Percentiles rank a stretch among this genome's conserved stretches.
Evolutionary conservation across 2,797 vertebrate genomes (phyloP).

Genomic region (Alcedo atthis): DNA sequence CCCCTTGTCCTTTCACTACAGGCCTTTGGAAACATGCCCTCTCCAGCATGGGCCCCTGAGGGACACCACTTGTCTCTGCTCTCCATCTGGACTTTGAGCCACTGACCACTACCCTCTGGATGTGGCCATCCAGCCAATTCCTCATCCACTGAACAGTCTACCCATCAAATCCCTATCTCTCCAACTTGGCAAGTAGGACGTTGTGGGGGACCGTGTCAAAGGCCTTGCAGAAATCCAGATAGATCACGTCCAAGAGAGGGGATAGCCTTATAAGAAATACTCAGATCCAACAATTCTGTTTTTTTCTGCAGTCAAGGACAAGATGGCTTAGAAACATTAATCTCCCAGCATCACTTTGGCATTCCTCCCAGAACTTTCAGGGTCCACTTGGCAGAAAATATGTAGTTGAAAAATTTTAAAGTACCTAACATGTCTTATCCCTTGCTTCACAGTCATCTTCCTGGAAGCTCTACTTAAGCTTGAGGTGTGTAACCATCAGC

Average conservation of each 20-base stretch:
- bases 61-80: too few relatives aligned
- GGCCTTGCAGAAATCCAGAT: too few relatives aligned
- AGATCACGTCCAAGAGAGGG: not conserved
- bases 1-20: too few relatives aligned
- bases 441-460: not conserved
- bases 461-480: not conserved
- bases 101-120: too few relatives aligned
- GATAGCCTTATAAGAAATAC: not conserved
- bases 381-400: slow-evolving; percentile 36
- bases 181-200: too few relatives aligned
- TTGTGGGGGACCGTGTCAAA: too few relatives aligned
- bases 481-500: not conserved
- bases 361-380: slow-evolving; percentile 56
- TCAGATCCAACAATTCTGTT: not conserved
- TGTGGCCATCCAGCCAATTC: too few relatives aligned
- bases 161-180: too few relatives aligned
- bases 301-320: slow-evolving; percentile 29
- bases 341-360: slow-evolving; percentile 25
- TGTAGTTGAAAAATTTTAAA: slow-evolving; percentile 24
- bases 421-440: not conserved
- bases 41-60: too few relatives aligned
- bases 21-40: too few relatives aligned
- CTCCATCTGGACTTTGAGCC: too few relatives aligned
- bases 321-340: slow-evolving; percentile 4
- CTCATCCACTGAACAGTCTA: too few relatives aligned